A percentile compares a stretch with the other conserved stretches of the same genome.
These are phyloP conservation scores for Panthera leo DNA, from an alignment of 2,113 vertebrate genomes.

Conservation along the genomic window DNA sequence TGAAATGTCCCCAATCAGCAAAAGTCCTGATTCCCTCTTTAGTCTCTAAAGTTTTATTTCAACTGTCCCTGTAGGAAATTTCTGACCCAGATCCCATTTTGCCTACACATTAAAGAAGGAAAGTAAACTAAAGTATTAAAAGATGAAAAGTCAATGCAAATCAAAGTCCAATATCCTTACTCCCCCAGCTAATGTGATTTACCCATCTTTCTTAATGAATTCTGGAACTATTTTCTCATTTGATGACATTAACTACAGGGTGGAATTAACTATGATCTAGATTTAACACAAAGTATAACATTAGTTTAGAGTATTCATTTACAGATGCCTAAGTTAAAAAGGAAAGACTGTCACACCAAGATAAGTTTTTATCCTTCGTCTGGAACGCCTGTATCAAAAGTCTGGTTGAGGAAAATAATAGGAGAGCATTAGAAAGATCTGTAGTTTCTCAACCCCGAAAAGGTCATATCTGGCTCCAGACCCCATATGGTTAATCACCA, in stretches of 20 bases:
- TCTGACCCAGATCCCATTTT: neutral
- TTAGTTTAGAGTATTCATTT: slow-evolving; percentile 32
- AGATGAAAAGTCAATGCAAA: slow-evolving; percentile 31
- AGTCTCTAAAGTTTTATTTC: slow-evolving; percentile 15
- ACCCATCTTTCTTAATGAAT: neutral
- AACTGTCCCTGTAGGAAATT: neutral
- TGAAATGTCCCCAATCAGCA: neutral
- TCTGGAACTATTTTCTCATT: neutral
- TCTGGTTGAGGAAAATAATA: neutral
- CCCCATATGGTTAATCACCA: neutral
- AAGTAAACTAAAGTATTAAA: slow-evolving; percentile 4
- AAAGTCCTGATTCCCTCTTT: neutral
- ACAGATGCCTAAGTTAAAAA: neutral
- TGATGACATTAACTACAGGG: neutral
- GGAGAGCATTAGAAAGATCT: neutral
- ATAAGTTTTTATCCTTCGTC: neutral
- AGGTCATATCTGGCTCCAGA: neutral
- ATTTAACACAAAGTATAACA: slow-evolving; percentile 4
- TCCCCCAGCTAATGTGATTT: neutral
- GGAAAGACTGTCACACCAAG: neutral
- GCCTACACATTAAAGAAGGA: neutral
- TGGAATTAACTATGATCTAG: neutral
- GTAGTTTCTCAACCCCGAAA: neutral
- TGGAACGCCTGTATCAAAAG: neutral
- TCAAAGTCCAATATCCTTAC: neutral